phyloP scores from a whole-genome alignment of 2,888 invertebrate species.

The Drosophila prolongata region DNA sequence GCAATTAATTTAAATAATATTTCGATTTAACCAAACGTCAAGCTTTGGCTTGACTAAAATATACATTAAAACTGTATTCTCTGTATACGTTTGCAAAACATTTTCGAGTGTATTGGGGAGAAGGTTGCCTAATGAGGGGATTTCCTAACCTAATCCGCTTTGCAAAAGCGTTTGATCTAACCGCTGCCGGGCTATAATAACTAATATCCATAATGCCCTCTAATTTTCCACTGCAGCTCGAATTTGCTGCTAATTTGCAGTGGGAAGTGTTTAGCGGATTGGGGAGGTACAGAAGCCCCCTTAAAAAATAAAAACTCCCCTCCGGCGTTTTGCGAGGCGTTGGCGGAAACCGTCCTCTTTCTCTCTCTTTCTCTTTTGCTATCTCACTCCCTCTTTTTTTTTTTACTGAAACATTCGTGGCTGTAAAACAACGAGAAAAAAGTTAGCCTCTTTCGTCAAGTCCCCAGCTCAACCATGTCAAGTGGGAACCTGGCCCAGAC shows the following conservation, averaged over 20 bases:
- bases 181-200: constrained; percentile 4
- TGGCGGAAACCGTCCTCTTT: constrained; percentile 1
- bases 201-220: constrained; percentile 33
- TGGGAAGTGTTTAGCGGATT: constrained; percentile 6
- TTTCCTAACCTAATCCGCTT: constrained; percentile 2
- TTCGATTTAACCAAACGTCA: not conserved
- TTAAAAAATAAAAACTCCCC: not conserved
- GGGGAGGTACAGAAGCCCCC: not conserved
- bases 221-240: constrained; percentile 57
- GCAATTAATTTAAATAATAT: too few species aligned
- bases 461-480: constrained; percentile 55
- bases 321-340: constrained; percentile 17
- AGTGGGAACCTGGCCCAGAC: constrained; percentile 48
- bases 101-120: not conserved
- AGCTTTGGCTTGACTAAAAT: too few species aligned
- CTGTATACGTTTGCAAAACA: not conserved
- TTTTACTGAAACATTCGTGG: not conserved
- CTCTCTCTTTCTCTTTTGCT: too few species aligned
- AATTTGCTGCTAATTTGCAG: constrained; percentile 50
- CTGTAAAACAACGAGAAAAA: constrained; percentile 22
- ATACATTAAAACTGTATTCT: not conserved
- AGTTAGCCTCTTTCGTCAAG: constrained; percentile 42
- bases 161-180: constrained; percentile 7
- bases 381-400: not conserved
- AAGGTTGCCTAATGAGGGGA: not conserved